Base-by-base conservation (phyloP, 2,797 vertebrate genomes). In the Tympanoctomys barrerae region DNA sequence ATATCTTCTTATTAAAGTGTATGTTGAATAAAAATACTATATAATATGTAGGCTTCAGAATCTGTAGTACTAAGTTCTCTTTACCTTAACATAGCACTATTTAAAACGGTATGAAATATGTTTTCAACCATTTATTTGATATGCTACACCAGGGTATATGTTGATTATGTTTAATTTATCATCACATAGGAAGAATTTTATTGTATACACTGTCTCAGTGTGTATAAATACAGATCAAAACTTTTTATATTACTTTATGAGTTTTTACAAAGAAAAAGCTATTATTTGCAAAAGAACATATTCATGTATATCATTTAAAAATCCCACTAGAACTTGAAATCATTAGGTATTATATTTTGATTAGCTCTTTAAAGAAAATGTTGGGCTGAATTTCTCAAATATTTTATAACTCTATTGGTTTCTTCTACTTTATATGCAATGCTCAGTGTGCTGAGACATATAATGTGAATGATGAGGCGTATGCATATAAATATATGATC, bases 401-500 rank as follows among this genome's bases (percentile, higher is more conserved):
- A 59, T 36, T 52, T 94, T 64, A 24, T 39, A 54, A 9, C 21
- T 26, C 10, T 64, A 0, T 49, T 80, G 91, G 3, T 92, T 93
- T 90, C 68, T 83, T 75, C 94, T 78, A 31, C 39, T 92, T 94
- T 81, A 84, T 92, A 81, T 84, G 82, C 64, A 92, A 62, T 14
- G 64, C n/a, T 94, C 66, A 64, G 85, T 80, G 42, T 93, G 31
- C 79, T 86, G 19, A 83, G 78, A 84, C 64, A 57, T 80, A 77
- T 8, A 90, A 81, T 57, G 46, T 94, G 78, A 97, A 88, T 49
- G 68, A 97, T 95, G 93, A 93, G 71, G 42, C 73, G n/a, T 22
- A 81, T n/a, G 70, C 62, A 96, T 97, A 97, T 97, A 98, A 98
- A 96, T 98, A 98, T 96, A 96, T 94, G 91, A 97, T 97, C 97